Evolutionary conservation across 2,113 vertebrate species (phyloP).

Genomic region (Bujurquina vittata): DNA sequence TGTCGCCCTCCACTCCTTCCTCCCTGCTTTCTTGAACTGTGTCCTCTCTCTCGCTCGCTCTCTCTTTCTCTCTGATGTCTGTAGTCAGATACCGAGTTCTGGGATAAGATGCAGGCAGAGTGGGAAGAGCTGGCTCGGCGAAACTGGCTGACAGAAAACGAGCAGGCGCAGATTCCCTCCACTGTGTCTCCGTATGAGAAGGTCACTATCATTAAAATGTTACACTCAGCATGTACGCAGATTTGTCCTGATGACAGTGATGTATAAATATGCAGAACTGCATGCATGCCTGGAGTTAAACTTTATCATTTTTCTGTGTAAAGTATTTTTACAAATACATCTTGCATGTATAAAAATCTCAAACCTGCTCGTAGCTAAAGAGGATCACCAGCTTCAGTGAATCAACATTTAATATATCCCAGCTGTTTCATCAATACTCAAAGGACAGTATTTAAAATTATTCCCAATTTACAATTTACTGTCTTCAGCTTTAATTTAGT

Average conservation of each 20-base stretch:
- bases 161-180: constrained; percentile 85
- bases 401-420: background rate
- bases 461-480: background rate
- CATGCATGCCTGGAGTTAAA: background rate
- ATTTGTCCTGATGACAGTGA: background rate
- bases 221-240: background rate
- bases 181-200: constrained; percentile 92
- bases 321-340: background rate
- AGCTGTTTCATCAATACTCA: background rate
- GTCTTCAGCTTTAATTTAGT: background rate
- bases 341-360: background rate
- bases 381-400: background rate
- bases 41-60: background rate
- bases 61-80: constrained; percentile 34
- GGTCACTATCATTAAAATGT: constrained; percentile 75
- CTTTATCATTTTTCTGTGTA: background rate
- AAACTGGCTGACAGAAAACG: constrained; percentile 97
- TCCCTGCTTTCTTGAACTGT: background rate
- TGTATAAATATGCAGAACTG: background rate
- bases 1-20: constrained; percentile 3
- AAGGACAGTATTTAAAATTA: background rate
- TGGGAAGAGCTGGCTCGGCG: constrained; percentile 98
- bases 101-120: constrained; percentile 99
- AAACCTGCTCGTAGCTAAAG: background rate
- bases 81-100: constrained; percentile 98